phyloP scores from a whole-genome alignment of 2,888 invertebrate species.

The Hypolimnas misippus region DNA sequence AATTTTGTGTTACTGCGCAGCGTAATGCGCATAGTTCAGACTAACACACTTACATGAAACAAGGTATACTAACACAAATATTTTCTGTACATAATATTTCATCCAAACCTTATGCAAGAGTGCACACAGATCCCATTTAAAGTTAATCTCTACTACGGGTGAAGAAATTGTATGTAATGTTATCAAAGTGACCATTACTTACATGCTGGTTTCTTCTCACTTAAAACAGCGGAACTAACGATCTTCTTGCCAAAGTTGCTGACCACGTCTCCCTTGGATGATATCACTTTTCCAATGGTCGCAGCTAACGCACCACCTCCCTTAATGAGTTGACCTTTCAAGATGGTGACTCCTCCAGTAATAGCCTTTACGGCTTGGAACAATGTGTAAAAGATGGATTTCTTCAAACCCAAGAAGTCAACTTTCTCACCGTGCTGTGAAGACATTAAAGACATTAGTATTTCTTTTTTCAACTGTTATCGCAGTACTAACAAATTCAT shows the following conservation, averaged over 20 bases:
- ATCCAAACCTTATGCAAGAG: too few relatives aligned
- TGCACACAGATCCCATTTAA: too few relatives aligned
- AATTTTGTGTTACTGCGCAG: too few relatives aligned
- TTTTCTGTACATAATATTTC: too few relatives aligned
- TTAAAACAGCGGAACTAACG: constrained; percentile 88
- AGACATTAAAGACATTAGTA: constrained; percentile 6
- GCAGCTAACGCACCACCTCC: constrained; percentile 87
- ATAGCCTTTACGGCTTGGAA: constrained; percentile 95
- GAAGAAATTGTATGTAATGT: too few relatives aligned
- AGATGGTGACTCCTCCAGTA: constrained; percentile 92
- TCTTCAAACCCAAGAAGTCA: constrained; percentile 91
- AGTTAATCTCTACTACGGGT: too few relatives aligned
- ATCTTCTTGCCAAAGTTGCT: constrained; percentile 91
- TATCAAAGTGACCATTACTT: too few relatives aligned
- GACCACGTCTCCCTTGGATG: constrained; percentile 91
- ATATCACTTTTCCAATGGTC: constrained; percentile 84
- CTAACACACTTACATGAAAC: too few relatives aligned
- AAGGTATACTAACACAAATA: too few relatives aligned
- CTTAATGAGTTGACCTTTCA: constrained; percentile 94
- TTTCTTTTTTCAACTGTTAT: too few relatives aligned
- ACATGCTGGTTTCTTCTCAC: constrained; percentile 76
- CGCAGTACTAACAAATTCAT: too few relatives aligned
- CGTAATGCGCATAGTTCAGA: too few relatives aligned
- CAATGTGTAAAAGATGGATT: constrained; percentile 91
- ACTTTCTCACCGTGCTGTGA: constrained; percentile 72